Conservation (phyloP, 37 sponge, comb jelly and placozoan species). For the Halisarca cf. caerulea region DNA sequence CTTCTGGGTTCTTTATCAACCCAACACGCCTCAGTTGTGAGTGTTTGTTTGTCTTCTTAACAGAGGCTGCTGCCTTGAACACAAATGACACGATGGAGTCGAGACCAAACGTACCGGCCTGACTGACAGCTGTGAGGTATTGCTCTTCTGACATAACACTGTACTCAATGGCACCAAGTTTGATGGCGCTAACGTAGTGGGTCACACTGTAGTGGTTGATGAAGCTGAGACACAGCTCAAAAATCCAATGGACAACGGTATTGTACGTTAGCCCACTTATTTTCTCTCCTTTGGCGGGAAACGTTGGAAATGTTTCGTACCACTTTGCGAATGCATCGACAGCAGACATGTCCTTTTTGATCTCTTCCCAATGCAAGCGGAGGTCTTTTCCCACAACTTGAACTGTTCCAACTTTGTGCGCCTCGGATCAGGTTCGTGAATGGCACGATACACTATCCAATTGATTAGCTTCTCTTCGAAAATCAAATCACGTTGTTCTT, state of each 20-base stretch:
- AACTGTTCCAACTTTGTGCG: background rate
- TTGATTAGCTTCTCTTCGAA: constrained; percentile 58
- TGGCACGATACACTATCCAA: constrained; percentile 50
- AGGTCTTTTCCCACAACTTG: background rate
- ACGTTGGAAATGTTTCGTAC: background rate
- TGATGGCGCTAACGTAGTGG: constrained; percentile 38
- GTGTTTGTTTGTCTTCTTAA: background rate
- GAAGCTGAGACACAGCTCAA: constrained; percentile 3
- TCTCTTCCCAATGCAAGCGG: background rate
- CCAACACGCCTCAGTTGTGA: constrained; percentile 29
- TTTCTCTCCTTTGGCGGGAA: no score
- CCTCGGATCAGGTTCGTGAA: background rate
- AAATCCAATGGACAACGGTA: constrained; percentile 8
- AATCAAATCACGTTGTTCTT: background rate
- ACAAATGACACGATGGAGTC: constrained; percentile 2
- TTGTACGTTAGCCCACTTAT: background rate
- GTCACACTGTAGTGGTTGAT: background rate
- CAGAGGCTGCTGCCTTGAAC: background rate
- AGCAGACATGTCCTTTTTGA: background rate
- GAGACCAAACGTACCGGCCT: constrained; percentile 37
- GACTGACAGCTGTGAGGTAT: background rate
- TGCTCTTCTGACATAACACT: constrained; percentile 44
- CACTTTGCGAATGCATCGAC: background rate
- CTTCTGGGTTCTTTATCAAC: constrained; percentile 10
- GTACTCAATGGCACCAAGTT: constrained; percentile 40